A percentile compares a stretch with the other conserved stretches of the same genome.
Conservation (phyloP, 2,888 invertebrate genomes). For the Trilocha varians region DNA sequence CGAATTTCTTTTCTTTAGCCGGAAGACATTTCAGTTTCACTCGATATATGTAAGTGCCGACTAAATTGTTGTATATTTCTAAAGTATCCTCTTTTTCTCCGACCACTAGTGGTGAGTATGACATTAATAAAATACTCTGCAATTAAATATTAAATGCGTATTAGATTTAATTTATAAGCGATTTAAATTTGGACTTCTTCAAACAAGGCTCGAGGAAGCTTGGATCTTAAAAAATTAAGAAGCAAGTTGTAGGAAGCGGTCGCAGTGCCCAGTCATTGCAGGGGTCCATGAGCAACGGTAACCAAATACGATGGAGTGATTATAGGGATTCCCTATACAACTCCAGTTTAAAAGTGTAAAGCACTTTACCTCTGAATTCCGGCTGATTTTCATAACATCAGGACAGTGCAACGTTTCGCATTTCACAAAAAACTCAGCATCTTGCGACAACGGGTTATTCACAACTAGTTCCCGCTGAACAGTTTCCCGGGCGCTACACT, state of each 20-base stretch:
- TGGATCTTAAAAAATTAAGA: too few relatives aligned
- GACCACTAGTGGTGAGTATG: conserved; percentile 53
- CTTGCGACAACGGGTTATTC: conserved; percentile 38
- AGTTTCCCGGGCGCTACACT: conserved; percentile 48
- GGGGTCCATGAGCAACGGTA: too few relatives aligned
- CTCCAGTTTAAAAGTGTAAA: too few relatives aligned
- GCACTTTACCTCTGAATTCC: conserved; percentile 46
- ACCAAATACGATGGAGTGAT: too few relatives aligned
- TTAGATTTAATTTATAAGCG: too few relatives aligned
- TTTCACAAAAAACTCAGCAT: conserved; percentile 31
- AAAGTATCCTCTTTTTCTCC: conserved; percentile 42
- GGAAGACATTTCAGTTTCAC: conserved; percentile 48
- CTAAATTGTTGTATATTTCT: conserved; percentile 40
- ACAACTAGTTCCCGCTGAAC: conserved; percentile 40
- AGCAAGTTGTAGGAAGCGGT: too few relatives aligned
- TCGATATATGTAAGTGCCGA: conserved; percentile 47
- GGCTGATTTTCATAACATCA: conserved; percentile 30
- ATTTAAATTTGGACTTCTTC: too few relatives aligned
- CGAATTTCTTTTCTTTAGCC: conserved; percentile 49
- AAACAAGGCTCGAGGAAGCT: too few relatives aligned
- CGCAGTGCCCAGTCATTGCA: too few relatives aligned
- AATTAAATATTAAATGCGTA: conserved; percentile 14
- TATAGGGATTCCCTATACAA: too few relatives aligned
- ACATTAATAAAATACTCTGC: conserved; percentile 39
- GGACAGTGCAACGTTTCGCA: conserved; percentile 39